Percentiles rank a stretch among this genome's conserved stretches.
These are phyloP conservation scores for Cavia porcellus DNA, from an alignment of 2,113 vertebrate species.

Conservation along the genomic window DNA sequence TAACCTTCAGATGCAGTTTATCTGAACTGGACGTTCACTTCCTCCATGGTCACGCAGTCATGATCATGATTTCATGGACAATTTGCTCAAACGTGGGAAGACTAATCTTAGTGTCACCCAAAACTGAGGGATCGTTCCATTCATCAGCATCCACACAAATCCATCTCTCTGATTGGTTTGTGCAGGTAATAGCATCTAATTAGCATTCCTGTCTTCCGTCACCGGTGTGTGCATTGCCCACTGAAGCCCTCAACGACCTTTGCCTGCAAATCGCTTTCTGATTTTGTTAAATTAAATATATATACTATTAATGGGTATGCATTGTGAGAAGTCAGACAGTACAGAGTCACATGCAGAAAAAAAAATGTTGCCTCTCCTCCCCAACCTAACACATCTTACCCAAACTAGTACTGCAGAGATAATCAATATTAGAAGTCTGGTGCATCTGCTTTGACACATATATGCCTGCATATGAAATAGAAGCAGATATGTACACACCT, in stretches of 20 bases:
- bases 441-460: not conserved
- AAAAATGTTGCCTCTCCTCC: not conserved
- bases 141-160: not conserved
- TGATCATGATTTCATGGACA: slow-evolving; percentile 26
- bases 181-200: not conserved
- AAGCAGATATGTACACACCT: not conserved
- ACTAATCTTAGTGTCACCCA: slow-evolving; percentile 27
- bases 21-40: not conserved
- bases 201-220: not conserved
- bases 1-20: slow-evolving; percentile 13
- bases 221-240: not conserved
- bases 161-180: not conserved
- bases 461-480: not conserved
- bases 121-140: not conserved
- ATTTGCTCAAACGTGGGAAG: slow-evolving; percentile 19
- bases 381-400: not conserved
- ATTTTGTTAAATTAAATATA: slow-evolving; percentile 19
- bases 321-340: slow-evolving; percentile 41
- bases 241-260: not conserved
- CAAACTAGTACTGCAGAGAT: not conserved
- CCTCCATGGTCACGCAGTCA: not conserved
- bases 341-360: not conserved
- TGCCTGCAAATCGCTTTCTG: not conserved
- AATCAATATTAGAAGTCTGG: not conserved
- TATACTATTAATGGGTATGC: not conserved